Conservation (phyloP, 2,113 vertebrate species). For the Zosterops lateralis region DNA sequence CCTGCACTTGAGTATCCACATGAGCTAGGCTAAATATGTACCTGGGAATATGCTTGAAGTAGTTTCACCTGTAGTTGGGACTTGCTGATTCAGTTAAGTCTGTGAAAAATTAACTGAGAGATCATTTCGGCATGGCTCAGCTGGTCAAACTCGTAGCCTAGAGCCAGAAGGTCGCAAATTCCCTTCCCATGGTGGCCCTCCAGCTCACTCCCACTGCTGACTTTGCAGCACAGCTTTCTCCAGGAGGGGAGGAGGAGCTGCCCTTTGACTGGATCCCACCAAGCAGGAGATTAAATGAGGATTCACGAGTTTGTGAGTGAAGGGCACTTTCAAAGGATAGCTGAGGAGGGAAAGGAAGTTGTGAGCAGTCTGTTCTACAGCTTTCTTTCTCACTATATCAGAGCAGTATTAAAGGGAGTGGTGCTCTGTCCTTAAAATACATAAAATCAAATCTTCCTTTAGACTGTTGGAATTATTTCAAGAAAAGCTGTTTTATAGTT, state of each 20-base stretch:
- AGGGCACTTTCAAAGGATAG: not conserved
- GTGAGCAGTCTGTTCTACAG: not conserved
- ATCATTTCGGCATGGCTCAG: not conserved
- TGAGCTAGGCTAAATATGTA: not conserved
- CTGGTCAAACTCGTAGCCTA: not conserved
- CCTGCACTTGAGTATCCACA: not conserved
- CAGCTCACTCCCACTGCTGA: not conserved
- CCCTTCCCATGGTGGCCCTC: not conserved
- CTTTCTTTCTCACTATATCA: not conserved
- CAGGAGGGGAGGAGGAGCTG: not conserved
- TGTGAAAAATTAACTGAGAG: constrained; percentile 11
- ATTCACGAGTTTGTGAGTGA: not conserved
- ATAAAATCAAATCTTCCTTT: not conserved
- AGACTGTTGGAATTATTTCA: not conserved
- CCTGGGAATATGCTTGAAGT: not conserved
- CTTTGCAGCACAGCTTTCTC: not conserved
- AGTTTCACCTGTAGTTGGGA: not conserved
- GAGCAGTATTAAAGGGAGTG: not conserved
- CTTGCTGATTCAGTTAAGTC: constrained; percentile 7
- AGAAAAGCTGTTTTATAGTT: not conserved
- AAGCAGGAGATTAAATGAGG: not conserved
- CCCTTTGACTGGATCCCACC: not conserved
- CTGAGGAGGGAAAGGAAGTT: not conserved
- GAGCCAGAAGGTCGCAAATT: not conserved
- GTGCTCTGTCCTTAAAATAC: not conserved